phyloP scores from a whole-genome alignment of 2,113 vertebrate genomes.

The Ceyx margarethae region DNA sequence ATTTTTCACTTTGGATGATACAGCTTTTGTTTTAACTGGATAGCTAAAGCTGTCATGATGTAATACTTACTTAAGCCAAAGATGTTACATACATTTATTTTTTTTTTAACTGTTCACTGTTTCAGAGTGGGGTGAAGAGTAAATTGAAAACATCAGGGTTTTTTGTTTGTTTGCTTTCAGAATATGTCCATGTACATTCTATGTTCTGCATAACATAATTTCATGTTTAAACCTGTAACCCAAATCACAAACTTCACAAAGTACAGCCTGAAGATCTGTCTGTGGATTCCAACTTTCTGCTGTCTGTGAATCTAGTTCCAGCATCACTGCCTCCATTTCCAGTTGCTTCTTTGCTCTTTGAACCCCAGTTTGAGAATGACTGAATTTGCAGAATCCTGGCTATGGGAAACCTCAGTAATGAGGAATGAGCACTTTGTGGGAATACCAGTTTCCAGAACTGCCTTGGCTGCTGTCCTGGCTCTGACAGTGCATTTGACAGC shows the following conservation, averaged over 20 bases:
- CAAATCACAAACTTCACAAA: background rate
- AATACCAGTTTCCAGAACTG: background rate
- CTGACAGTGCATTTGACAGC: slow-evolving; percentile 8
- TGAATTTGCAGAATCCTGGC: background rate
- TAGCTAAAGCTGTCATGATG: background rate
- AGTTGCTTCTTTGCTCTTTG: background rate
- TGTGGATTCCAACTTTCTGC: background rate
- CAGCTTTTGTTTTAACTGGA: background rate
- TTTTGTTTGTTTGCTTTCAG: background rate
- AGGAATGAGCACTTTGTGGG: slow-evolving; percentile 5
- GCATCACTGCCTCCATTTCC: background rate
- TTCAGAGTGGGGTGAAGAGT: background rate
- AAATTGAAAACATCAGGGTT: background rate
- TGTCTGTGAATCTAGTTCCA: background rate
- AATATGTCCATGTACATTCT: background rate
- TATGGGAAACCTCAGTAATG: background rate
- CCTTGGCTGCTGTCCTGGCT: slow-evolving; percentile 16
- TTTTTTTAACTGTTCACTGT: background rate
- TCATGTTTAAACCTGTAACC: background rate
- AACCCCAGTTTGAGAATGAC: background rate
- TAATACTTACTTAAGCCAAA: background rate
- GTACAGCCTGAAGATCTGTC: background rate
- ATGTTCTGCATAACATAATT: background rate
- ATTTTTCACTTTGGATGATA: background rate
- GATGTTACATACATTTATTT: background rate